A percentile compares a stretch with the other conserved stretches of the same genome.
phyloP scores from a whole-genome alignment of 2,888 invertebrate species.

The Blastobasis lacticolella region DNA sequence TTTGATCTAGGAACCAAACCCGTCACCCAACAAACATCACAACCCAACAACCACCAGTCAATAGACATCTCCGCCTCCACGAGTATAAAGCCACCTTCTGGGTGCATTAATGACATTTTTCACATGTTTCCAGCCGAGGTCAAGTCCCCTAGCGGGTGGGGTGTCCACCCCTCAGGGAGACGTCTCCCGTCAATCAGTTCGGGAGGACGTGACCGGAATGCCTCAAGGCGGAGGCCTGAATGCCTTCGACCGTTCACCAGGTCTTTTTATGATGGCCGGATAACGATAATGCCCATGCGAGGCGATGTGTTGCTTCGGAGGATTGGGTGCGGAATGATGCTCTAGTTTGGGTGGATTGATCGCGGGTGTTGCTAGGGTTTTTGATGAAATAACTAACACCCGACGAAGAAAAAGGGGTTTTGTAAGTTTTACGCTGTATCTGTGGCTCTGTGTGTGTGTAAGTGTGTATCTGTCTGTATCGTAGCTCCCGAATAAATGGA shows the following conservation, averaged over 20 bases:
- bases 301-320: constrained; percentile 13
- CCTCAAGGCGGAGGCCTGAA: constrained; percentile 35
- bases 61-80: no score
- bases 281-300: constrained; percentile 43
- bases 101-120: constrained; percentile 73
- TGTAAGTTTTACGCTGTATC: no score
- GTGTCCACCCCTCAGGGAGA: constrained; percentile 43
- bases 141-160: constrained; percentile 30
- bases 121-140: constrained; percentile 67
- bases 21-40: no score
- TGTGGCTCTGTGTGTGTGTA: no score
- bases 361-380: not conserved
- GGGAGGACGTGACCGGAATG: constrained; percentile 65
- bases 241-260: constrained; percentile 41
- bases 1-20: no score
- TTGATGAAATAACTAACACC: not conserved
- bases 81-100: no score
- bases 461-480: no score
- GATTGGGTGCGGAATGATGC: not conserved
- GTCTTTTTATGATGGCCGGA: constrained; percentile 45
- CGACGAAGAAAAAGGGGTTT: no score
- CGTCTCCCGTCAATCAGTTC: constrained; percentile 73
- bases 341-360: constrained; percentile 5
- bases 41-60: no score
- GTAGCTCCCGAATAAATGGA: no score